phyloP scores from a whole-genome alignment of 2,113 vertebrate species.

The Leiothrix lutea region DNA sequence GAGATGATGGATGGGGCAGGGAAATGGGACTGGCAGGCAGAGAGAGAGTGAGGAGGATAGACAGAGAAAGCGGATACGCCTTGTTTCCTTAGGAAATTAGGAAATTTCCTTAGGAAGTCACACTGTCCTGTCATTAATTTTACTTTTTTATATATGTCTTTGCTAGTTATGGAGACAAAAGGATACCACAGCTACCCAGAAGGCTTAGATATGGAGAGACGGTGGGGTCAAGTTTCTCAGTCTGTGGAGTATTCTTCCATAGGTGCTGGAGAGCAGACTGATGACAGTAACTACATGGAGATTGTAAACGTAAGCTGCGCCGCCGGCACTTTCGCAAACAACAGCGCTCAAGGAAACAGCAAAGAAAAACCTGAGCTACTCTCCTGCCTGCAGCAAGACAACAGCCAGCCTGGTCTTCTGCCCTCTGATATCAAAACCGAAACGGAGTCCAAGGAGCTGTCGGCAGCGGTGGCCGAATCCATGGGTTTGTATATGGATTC shows the following conservation, averaged over 20 bases:
- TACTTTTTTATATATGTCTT: slow-evolving; percentile 66
- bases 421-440: slow-evolving; percentile 86
- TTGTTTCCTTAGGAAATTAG: slow-evolving; percentile 63
- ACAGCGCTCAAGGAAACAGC: slow-evolving; percentile 79
- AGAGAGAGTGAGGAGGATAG: slow-evolving; percentile 22
- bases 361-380: slow-evolving; percentile 86
- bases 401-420: slow-evolving; percentile 78
- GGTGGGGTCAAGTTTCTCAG: slow-evolving; percentile 88
- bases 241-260: slow-evolving; percentile 79
- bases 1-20: slow-evolving; percentile 25
- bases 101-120: slow-evolving; percentile 56
- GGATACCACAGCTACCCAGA: slow-evolving; percentile 93
- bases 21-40: slow-evolving; percentile 7
- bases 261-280: slow-evolving; percentile 74
- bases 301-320: slow-evolving; percentile 85
- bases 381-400: slow-evolving; percentile 82
- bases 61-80: slow-evolving; percentile 16
- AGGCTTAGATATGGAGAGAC: slow-evolving; percentile 88
- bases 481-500: slow-evolving; percentile 99
- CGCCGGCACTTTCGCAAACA: slow-evolving; percentile 72
- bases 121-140: slow-evolving; percentile 51
- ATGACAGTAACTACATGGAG: slow-evolving; percentile 87
- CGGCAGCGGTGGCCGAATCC: slow-evolving; percentile 93
- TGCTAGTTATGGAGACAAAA: slow-evolving; percentile 94
- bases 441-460: slow-evolving; percentile 94